Evolutionary conservation across 1,140 invertebrate species (phyloP).

Genomic region (Conus ventricosus): DNA sequence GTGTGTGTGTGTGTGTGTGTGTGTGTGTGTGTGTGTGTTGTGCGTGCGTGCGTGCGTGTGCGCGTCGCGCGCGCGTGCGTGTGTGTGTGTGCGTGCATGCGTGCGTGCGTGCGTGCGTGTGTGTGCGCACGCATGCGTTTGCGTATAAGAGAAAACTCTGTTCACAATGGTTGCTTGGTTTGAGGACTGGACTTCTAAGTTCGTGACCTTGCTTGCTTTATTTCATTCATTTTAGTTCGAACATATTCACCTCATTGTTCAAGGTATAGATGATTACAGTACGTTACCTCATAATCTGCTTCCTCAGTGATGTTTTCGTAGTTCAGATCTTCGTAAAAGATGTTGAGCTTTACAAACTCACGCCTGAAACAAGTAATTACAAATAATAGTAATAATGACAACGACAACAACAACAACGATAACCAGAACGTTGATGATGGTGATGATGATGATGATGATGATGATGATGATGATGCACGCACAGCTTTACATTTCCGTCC

Average conservation of each 20-base stretch:
- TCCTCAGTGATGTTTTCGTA: conserved; percentile 56
- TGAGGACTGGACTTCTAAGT: too few relatives aligned
- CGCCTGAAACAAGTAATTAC: conserved; percentile 40
- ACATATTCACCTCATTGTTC: too few relatives aligned
- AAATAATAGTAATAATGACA: background rate
- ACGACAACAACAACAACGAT: background rate
- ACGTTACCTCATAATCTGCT: conserved; percentile 56
- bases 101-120: conserved; percentile 13
- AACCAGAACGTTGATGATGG: background rate
- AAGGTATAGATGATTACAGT: background rate
- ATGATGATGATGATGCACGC: conserved; percentile 1
- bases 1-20: conserved; percentile 22
- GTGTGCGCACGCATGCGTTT: conserved; percentile 4
- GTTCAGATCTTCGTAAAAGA: conserved; percentile 64
- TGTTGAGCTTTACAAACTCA: conserved; percentile 57
- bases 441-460: background rate
- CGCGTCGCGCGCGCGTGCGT: background rate
- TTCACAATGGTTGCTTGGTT: too few relatives aligned
- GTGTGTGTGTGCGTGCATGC: conserved; percentile 3
- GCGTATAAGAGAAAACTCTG: background rate
- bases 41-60: background rate
- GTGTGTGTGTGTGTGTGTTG: conserved; percentile 5
- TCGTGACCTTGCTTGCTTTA: too few relatives aligned
- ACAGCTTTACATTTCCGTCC: too few relatives aligned
- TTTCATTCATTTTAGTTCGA: too few relatives aligned